Evolutionary conservation across 2,113 vertebrate genomes (phyloP).

Genomic region (Sclerurus mexicanus): DNA sequence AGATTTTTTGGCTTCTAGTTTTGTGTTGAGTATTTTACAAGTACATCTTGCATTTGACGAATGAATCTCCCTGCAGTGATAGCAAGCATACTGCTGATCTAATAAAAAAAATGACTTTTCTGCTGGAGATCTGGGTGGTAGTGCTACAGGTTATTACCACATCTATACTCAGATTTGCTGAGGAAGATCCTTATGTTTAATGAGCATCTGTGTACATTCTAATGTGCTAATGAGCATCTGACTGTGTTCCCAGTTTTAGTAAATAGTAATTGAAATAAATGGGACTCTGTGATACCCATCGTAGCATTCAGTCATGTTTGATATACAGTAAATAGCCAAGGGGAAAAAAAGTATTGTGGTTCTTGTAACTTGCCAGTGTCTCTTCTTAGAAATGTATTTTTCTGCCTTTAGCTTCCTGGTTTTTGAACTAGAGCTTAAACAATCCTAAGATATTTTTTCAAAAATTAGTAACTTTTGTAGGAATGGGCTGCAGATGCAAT

Average conservation of each 20-base stretch:
- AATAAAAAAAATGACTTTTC: neutral
- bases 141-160: neutral
- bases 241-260: neutral
- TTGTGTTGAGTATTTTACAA: neutral
- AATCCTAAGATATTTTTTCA: neutral
- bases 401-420: neutral
- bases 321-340: neutral
- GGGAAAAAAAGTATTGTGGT: neutral
- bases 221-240: neutral
- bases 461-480: neutral
- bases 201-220: constrained; percentile 1
- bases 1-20: neutral
- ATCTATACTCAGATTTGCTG: neutral
- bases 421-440: neutral
- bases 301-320: neutral
- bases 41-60: neutral
- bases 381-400: neutral
- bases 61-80: neutral
- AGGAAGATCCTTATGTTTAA: neutral
- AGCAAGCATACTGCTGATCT: neutral
- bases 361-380: neutral
- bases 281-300: neutral
- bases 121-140: neutral
- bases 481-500: neutral
- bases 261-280: constrained; percentile 31